Percentiles rank a stretch among this genome's conserved stretches.
Conservation (phyloP, 2,113 vertebrate genomes). For the Alosa alosa region DNA sequence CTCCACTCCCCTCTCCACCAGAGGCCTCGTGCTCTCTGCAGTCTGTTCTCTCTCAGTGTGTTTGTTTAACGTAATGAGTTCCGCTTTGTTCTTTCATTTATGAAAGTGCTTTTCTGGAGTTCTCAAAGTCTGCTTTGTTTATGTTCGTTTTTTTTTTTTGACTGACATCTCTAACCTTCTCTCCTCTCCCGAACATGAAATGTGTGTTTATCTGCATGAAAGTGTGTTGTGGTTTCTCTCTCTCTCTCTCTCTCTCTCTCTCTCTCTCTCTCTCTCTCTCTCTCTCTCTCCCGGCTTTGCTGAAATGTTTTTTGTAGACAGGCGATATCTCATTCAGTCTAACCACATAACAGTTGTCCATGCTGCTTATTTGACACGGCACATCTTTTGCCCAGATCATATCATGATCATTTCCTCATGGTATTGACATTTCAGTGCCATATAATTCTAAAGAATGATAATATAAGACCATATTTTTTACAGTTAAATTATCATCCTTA, state of each 20-base stretch:
- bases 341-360: conserved; percentile 65
- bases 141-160: background rate
- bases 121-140: conserved; percentile 24
- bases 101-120: background rate
- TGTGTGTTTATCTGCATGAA: conserved; percentile 4
- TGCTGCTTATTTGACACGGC: conserved; percentile 67
- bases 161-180: conserved; percentile 24
- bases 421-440: conserved; percentile 7
- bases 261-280: too few species aligned
- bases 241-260: conserved; percentile 8
- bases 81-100: background rate
- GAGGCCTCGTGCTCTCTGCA: conserved; percentile 50
- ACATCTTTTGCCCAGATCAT: conserved; percentile 69
- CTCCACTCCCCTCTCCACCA: conserved; percentile 33
- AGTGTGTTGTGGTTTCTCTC: background rate
- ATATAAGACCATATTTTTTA: background rate
- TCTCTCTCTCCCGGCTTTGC: conserved; percentile 59
- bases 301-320: conserved; percentile 69
- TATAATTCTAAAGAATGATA: background rate
- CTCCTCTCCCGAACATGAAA: background rate
- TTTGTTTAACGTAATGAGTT: background rate
- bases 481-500: background rate
- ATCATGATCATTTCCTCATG: conserved; percentile 56
- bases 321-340: conserved; percentile 52
- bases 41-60: conserved; percentile 51